These are phyloP conservation scores for Hydriomena furcata DNA, from an alignment of 2,888 invertebrate genomes.

Conservation along the genomic window DNA sequence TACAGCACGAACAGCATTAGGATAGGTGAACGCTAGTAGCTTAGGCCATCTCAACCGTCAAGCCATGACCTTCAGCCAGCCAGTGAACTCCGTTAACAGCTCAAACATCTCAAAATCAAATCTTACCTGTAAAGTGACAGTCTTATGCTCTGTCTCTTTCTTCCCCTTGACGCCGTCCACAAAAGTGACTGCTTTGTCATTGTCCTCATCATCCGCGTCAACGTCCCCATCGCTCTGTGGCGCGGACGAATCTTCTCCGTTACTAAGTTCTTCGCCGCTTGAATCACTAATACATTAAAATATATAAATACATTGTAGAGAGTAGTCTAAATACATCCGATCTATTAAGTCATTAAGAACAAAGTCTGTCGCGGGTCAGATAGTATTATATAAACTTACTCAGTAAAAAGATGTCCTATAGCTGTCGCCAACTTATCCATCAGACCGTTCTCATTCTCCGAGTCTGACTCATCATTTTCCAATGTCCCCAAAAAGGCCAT, in stretches of 20 bases:
- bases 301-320: too few species aligned
- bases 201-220: conserved; percentile 55
- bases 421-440: conserved; percentile 88
- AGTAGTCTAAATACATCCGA: too few species aligned
- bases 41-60: too few species aligned
- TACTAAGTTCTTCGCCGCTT: conserved; percentile 68
- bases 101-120: too few species aligned
- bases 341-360: too few species aligned
- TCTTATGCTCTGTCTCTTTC: conserved; percentile 59
- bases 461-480: conserved; percentile 88
- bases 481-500: conserved; percentile 74
- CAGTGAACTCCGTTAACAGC: too few species aligned
- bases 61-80: too few species aligned
- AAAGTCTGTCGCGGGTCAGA: too few species aligned
- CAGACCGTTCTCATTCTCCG: conserved; percentile 88
- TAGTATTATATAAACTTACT: conserved; percentile 80
- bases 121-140: conserved; percentile 66
- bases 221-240: conserved; percentile 65
- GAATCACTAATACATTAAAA: conserved; percentile 56
- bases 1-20: too few species aligned
- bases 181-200: conserved; percentile 61
- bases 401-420: conserved; percentile 91
- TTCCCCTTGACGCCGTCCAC: conserved; percentile 56
- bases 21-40: too few species aligned
- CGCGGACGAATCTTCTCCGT: conserved; percentile 70